phyloP scores from a whole-genome alignment of 2,797 vertebrate genomes.

The Sternotherus odoratus region DNA sequence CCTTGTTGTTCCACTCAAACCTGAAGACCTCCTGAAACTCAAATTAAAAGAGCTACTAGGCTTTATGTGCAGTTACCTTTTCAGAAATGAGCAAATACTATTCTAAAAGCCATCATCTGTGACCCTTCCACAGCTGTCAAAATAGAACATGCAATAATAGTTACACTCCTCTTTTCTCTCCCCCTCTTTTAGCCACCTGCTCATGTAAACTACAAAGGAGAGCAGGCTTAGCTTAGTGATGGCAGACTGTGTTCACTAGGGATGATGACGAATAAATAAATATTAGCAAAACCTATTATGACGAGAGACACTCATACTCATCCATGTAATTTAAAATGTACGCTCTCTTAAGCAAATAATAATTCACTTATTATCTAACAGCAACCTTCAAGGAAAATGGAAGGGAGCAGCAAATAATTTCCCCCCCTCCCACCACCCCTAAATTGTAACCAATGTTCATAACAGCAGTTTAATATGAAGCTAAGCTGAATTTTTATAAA shows the following conservation, averaged over 20 bases:
- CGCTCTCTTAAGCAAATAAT: conserved; percentile 2
- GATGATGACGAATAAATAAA: conserved; percentile 19
- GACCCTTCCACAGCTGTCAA: conserved; percentile 14
- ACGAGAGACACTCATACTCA: conserved; percentile 2
- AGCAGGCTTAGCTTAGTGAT: conserved; percentile 29
- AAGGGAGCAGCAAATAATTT: conserved; percentile 1
- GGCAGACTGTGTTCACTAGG: conserved; percentile 12
- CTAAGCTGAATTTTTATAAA: not conserved
- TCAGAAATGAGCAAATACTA: not conserved
- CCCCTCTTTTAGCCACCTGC: conserved; percentile 7
- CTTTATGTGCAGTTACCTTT: not conserved
- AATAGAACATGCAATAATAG: not conserved
- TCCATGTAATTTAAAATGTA: conserved; percentile 33
- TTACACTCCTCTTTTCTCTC: not conserved
- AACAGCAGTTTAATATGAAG: not conserved
- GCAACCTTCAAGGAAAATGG: conserved; percentile 9
- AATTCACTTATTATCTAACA: conserved; percentile 32
- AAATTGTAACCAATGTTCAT: not conserved
- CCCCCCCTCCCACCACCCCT: not conserved
- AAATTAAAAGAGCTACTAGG: not conserved
- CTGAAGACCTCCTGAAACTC: conserved; percentile 6
- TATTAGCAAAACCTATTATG: conserved; percentile 27
- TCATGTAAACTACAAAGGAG: conserved; percentile 18
- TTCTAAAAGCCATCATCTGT: not conserved
- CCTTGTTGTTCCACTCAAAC: not conserved